Evolutionary conservation across 2,113 vertebrate species (phyloP).

Genomic region (Speoplatyrhinus poulsoni): DNA sequence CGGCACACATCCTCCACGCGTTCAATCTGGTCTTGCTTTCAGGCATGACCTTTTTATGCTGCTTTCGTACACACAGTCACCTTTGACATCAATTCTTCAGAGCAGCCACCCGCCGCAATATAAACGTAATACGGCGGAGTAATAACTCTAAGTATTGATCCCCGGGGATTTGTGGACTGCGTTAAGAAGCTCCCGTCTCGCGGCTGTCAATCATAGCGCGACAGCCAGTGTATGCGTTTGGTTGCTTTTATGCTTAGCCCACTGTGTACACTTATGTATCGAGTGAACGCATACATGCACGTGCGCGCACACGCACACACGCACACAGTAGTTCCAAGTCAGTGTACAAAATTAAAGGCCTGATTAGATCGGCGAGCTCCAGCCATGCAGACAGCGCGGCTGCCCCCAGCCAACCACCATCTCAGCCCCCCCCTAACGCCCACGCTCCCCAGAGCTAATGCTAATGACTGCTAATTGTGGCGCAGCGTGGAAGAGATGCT

Average conservation of each 20-base stretch:
- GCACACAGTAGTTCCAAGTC: conserved; percentile 20
- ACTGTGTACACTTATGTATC: not conserved
- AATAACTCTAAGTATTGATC: conserved; percentile 66
- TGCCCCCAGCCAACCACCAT: no score
- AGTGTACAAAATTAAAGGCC: conserved; percentile 34
- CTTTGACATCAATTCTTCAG: conserved; percentile 64
- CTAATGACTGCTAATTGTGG: conserved; percentile 78
- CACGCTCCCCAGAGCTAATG: conserved; percentile 45
- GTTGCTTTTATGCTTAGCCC: conserved; percentile 16
- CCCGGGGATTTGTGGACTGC: conserved; percentile 51
- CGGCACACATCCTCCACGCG: no score
- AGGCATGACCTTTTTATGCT: conserved; percentile 43
- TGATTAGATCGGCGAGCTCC: conserved; percentile 39
- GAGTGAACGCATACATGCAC: not conserved
- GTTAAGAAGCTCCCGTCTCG: conserved; percentile 55
- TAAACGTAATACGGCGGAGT: conserved; percentile 54
- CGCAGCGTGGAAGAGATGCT: conserved; percentile 54
- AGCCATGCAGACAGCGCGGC: no score
- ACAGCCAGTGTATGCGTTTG: conserved; percentile 8
- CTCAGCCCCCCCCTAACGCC: conserved; percentile 8
- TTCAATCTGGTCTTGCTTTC: conserved; percentile 6
- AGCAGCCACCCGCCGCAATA: conserved; percentile 41
- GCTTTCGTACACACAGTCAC: conserved; percentile 40
- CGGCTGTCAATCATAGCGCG: conserved; percentile 51
- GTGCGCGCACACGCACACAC: not conserved